phyloP scores from a whole-genome alignment of 2,797 vertebrate species.

The Prunella strophiata region DNA sequence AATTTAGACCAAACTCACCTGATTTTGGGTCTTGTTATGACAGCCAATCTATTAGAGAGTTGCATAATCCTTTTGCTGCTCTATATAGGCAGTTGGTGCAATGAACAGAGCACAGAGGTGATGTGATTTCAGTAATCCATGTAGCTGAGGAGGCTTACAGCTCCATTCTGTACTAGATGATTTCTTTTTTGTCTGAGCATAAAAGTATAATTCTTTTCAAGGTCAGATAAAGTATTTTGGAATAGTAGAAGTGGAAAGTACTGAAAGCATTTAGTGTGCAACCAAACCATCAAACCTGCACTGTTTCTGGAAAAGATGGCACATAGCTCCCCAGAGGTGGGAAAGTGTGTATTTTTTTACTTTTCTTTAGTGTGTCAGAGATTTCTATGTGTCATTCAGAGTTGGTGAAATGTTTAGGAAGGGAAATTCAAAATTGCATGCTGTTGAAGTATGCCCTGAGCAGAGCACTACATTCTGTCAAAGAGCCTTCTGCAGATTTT shows the following conservation, averaged over 20 bases:
- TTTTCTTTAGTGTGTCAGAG: neutral
- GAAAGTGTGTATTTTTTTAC: neutral
- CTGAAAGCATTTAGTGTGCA: neutral
- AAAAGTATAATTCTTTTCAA: conserved; percentile 46
- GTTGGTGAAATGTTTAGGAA: neutral
- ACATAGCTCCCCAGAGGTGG: neutral
- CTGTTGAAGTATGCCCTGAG: neutral
- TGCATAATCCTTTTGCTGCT: conserved; percentile 47
- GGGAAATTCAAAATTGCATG: neutral
- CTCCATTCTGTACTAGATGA: neutral
- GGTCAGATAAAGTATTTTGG: conserved; percentile 21
- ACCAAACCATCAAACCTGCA: neutral
- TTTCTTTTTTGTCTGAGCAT: neutral
- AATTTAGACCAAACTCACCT: conserved; percentile 29
- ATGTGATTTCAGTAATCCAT: conserved; percentile 52
- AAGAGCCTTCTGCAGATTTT: neutral
- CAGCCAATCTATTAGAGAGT: neutral
- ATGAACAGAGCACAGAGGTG: conserved; percentile 18
- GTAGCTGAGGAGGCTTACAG: conserved; percentile 25
- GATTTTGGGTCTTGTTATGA: neutral
- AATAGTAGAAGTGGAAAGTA: neutral
- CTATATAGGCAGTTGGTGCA: neutral
- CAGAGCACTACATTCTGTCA: neutral
- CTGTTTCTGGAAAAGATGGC: neutral
- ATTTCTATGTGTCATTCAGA: neutral